Percentiles rank a stretch among this genome's conserved stretches.
phyloP scores from a whole-genome alignment of 2,797 vertebrate species.

The Danio tinwini region DNA sequence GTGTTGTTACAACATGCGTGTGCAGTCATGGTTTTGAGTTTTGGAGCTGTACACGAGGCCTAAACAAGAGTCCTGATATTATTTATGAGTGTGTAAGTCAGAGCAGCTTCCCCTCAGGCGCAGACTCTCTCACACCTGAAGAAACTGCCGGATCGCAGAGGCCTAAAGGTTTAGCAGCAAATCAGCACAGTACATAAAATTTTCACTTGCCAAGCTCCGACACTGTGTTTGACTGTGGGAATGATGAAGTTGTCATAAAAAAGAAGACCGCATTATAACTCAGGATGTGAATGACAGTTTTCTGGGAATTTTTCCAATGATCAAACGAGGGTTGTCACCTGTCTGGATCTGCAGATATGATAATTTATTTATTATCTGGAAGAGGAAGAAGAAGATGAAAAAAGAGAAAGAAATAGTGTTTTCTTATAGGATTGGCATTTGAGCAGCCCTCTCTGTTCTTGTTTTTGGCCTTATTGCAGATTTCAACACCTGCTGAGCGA shows the following conservation, averaged over 20 bases:
- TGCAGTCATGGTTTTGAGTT: constrained; percentile 1
- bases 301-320: constrained; percentile 40
- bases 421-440: constrained; percentile 30
- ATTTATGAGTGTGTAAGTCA: constrained; percentile 60
- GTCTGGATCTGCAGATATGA: constrained; percentile 40
- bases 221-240: constrained; percentile 52
- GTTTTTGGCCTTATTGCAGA: not conserved
- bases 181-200: constrained; percentile 46
- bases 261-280: constrained; percentile 52
- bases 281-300: constrained; percentile 15
- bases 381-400: not conserved
- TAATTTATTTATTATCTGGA: constrained; percentile 36
- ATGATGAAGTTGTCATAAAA: constrained; percentile 60
- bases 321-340: constrained; percentile 38
- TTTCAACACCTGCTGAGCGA: no score
- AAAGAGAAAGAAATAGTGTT: not conserved
- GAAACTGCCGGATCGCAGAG: constrained; percentile 45
- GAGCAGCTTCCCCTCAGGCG: constrained; percentile 49
- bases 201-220: constrained; percentile 48
- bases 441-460: not conserved
- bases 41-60: constrained; percentile 10
- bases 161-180: constrained; percentile 57
- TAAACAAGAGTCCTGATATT: constrained; percentile 49
- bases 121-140: constrained; percentile 55
- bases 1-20: constrained; percentile 25